Evolutionary conservation across 2,797 vertebrate species (phyloP).

Genomic region (Poeciliopsis presidionis): DNA sequence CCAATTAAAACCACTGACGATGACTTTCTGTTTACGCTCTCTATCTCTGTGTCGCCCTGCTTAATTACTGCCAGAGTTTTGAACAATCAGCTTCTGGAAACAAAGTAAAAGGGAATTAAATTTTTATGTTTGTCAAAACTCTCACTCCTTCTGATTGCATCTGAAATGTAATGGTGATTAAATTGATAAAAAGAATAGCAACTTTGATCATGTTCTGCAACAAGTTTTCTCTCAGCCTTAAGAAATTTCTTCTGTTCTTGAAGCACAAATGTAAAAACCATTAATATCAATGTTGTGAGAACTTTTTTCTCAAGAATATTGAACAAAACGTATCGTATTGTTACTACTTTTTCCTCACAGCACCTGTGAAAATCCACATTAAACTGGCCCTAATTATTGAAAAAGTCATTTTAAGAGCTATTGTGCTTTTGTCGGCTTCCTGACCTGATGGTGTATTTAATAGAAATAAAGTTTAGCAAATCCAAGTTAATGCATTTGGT

Average conservation of each 20-base stretch:
- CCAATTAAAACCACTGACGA: slow-evolving; percentile 80
- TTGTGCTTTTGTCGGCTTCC: not conserved
- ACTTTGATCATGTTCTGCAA: not conserved
- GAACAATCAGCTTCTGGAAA: slow-evolving; percentile 69
- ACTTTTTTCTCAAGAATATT: not conserved
- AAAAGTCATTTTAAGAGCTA: not conserved
- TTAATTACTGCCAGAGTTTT: slow-evolving; percentile 78
- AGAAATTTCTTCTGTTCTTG: not conserved
- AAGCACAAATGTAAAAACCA: not conserved
- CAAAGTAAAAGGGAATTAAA: slow-evolving; percentile 57
- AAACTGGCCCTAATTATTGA: not conserved
- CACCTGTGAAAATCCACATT: not conserved
- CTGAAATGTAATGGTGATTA: slow-evolving; percentile 32
- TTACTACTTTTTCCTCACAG: not conserved
- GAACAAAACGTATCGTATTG: not conserved
- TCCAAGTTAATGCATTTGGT: too few species aligned
- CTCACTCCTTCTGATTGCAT: not conserved
- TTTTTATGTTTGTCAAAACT: slow-evolving; percentile 47
- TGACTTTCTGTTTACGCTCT: slow-evolving; percentile 63
- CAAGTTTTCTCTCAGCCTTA: not conserved
- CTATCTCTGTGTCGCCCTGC: slow-evolving; percentile 43
- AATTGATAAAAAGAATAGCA: slow-evolving; percentile 3
- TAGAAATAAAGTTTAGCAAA: not conserved
- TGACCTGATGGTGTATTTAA: not conserved
- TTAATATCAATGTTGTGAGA: not conserved